Base-by-base conservation (phyloP, 2,797 vertebrate species). In the Oreonectes daqikongensis region DNA sequence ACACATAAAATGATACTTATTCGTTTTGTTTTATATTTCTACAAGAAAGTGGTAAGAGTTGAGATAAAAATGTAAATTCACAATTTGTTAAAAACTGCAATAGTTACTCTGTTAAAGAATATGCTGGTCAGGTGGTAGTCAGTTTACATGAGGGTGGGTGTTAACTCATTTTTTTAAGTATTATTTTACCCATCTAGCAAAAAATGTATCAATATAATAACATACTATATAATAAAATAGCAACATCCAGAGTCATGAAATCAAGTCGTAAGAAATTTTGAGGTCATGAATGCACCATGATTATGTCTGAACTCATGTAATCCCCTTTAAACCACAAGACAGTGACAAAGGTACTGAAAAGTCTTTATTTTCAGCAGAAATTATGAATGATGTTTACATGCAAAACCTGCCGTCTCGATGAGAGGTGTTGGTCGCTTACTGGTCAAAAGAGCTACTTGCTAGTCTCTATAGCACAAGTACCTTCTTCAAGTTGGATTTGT, bases 291-390 rank as follows among this genome's bases (percentile, higher is more conserved):
- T 4, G 22, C 11, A 57, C 26, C 12, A 26, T 17, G 24, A 59
- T 30, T 26, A 57, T 57, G 52, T 17, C 32, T 35, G 17, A 28
- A 11, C 50, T 11, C 48, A 26, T 81, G 75, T 81, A 87, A 72
- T 86, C 75, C 81, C 69, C 48, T 59, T 69, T 4, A 48, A 84
- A 82, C 88, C 85, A 85, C 83, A 76, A 84, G 83, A 84, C 79
- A 79, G 87, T 87, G 81, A 83, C 85, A 87, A 38, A 32, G 76
- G 60, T 77, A 72, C 80, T 79, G 12, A 42, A 12, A 42, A 11
- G 12, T 12, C 2, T 42, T 50, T 12, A 55, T 53, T 67, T 57
- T 14, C 24, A 17, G 26, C 15, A 17, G 55, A 28, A 9, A 24
- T 14, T 24, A 24, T 53, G n/a, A 12, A 2, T 53, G 50, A 53